A percentile compares a stretch with the other conserved stretches of the same genome.
Conservation (phyloP, 2,113 vertebrate genomes). For the Deroptyus accipitrinus region DNA sequence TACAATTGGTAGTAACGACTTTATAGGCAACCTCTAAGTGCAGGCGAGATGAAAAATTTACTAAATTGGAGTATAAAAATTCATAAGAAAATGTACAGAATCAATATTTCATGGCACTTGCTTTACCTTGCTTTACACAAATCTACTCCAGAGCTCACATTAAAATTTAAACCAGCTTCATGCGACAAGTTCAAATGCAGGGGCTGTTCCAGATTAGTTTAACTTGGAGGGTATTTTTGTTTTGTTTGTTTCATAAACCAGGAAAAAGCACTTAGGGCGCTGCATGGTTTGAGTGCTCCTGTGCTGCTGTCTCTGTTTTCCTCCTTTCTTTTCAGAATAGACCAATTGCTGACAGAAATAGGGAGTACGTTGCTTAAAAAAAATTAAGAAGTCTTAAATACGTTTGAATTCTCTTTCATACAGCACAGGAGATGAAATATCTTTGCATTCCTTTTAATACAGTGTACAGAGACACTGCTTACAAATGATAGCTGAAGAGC, state of each 20-base stretch:
- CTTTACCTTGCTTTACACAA: conserved; percentile 98
- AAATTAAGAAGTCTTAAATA: background rate
- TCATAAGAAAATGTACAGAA: conserved; percentile 98
- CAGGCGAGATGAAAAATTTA: conserved; percentile 93
- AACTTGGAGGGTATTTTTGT: conserved; percentile 80
- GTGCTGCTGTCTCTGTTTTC: background rate
- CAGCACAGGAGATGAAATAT: background rate
- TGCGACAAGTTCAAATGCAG: conserved; percentile 89
- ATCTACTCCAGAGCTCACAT: conserved; percentile 92
- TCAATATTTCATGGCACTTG: conserved; percentile 99
- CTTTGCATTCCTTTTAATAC: background rate
- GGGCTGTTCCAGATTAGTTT: conserved; percentile 87
- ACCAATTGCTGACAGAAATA: conserved; percentile 22
- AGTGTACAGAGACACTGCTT: background rate
- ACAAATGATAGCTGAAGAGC: background rate
- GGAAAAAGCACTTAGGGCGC: conserved; percentile 62
- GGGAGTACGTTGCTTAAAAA: background rate
- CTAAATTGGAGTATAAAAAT: conserved; percentile 97
- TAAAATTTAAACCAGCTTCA: conserved; percentile 91
- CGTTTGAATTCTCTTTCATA: background rate
- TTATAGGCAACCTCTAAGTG: conserved; percentile 89
- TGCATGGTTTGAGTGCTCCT: conserved; percentile 22
- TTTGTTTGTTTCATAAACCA: conserved; percentile 73
- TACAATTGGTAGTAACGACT: conserved; percentile 83
- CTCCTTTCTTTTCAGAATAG: conserved; percentile 15